Percentiles rank a stretch among this genome's conserved stretches.
phyloP scores from a whole-genome alignment of 2,797 vertebrate species.

The Podargus strigoides region DNA sequence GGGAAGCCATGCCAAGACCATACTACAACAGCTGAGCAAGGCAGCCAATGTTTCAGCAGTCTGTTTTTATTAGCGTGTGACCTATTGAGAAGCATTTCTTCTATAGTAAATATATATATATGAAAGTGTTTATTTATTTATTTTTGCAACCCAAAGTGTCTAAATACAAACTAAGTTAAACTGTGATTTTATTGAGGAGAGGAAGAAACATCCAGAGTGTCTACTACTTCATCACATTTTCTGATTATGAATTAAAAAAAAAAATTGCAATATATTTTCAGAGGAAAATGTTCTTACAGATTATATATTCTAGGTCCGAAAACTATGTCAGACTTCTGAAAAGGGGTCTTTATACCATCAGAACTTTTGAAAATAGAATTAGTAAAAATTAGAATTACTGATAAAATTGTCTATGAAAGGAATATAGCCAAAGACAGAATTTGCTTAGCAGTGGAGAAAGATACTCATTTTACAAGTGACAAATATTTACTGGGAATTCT shows the following conservation, averaged over 20 bases:
- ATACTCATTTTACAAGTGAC: not conserved
- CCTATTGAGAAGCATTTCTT: not conserved
- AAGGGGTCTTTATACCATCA: not conserved
- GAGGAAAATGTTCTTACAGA: not conserved
- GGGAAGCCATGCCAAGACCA: constrained; percentile 65
- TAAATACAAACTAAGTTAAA: not conserved
- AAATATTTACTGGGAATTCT: not conserved
- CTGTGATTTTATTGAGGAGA: not conserved
- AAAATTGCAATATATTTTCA: not conserved
- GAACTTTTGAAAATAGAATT: not conserved
- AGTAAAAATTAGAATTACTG: not conserved
- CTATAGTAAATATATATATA: not conserved
- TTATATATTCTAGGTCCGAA: no score
- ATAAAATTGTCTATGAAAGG: not conserved
- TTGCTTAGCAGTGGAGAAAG: not conserved
- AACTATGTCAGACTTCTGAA: not conserved
- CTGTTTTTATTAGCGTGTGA: not conserved
- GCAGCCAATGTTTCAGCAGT: not conserved
- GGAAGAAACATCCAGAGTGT: not conserved
- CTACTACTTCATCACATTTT: not conserved
- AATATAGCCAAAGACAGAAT: not conserved
- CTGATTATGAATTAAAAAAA: not conserved
- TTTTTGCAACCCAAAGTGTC: not conserved
- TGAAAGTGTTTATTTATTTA: not conserved
- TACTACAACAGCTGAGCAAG: not conserved